Percentiles rank a stretch among this genome's conserved stretches.
These are phyloP conservation scores for Stercorarius parasiticus DNA, from an alignment of 2,113 vertebrate species.

Conservation along the genomic window DNA sequence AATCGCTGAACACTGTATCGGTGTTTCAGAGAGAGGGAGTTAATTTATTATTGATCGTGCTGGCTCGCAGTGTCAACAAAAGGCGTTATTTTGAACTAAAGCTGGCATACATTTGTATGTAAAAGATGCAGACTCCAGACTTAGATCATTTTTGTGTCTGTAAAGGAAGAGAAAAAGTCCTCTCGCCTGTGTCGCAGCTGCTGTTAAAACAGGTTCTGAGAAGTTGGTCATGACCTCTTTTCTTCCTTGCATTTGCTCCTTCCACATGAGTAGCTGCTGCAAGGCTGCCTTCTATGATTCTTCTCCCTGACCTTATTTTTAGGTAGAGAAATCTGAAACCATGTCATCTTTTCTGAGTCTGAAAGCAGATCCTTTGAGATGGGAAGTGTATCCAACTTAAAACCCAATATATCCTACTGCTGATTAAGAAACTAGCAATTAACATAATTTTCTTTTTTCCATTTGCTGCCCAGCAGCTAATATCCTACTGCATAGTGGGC, in stretches of 20 bases:
- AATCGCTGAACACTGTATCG: not conserved
- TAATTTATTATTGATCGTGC: not conserved
- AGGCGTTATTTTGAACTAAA: not conserved
- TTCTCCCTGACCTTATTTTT: not conserved
- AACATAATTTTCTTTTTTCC: not conserved
- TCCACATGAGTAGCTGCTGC: slow-evolving; percentile 8
- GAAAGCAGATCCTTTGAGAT: not conserved
- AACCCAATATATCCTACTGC: not conserved
- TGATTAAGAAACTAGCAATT: not conserved
- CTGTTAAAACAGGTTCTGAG: not conserved
- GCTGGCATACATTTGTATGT: not conserved
- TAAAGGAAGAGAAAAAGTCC: not conserved
- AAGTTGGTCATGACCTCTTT: slow-evolving; percentile 1
- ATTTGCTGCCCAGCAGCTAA: not conserved
- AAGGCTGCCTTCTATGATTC: not conserved
- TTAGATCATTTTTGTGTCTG: not conserved
- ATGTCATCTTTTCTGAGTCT: not conserved
- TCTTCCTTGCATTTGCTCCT: not conserved
- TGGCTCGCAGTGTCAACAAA: not conserved
- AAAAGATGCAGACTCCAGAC: not conserved
- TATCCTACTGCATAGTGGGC: not conserved
- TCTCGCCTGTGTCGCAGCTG: not conserved
- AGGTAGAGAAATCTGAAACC: not conserved
- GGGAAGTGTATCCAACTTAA: not conserved
- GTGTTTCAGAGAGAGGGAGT: not conserved